Conservation (phyloP, 2,113 vertebrate species). For the Trachemys scripta region DNA sequence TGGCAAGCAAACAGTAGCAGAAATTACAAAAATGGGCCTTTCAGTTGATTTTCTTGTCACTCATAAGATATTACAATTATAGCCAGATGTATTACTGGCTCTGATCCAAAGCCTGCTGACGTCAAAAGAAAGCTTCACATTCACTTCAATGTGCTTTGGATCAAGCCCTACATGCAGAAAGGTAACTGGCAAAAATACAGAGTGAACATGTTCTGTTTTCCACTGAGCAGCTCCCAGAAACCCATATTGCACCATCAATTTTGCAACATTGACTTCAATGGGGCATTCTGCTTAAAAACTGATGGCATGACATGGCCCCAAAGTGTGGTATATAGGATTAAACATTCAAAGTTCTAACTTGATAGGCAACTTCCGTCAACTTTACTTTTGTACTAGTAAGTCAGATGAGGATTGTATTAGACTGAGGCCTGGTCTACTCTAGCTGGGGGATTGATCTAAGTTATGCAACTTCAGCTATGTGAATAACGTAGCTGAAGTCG, state of each 20-base stretch:
- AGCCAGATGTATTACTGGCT: background rate
- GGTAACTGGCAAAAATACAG: background rate
- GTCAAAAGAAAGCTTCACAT: background rate
- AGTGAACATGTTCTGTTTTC: background rate
- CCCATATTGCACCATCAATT: background rate
- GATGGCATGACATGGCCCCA: background rate
- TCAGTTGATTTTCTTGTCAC: background rate
- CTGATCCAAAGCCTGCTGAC: background rate
- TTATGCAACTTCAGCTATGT: too few relatives aligned
- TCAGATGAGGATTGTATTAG: background rate
- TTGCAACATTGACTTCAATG: background rate
- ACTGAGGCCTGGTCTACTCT: background rate
- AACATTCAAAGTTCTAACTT: background rate
- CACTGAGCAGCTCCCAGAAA: background rate
- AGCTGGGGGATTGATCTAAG: too few relatives aligned
- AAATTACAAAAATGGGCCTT: background rate
- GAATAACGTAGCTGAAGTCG: too few relatives aligned
- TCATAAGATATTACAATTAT: background rate
- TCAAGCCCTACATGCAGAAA: background rate
- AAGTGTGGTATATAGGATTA: background rate
- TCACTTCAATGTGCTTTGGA: background rate
- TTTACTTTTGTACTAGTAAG: constrained; percentile 10
- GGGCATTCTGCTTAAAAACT: background rate
- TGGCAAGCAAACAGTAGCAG: background rate
- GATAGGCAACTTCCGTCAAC: background rate